phyloP scores from a whole-genome alignment of 2,888 invertebrate genomes.

The Nycteola revayana region DNA sequence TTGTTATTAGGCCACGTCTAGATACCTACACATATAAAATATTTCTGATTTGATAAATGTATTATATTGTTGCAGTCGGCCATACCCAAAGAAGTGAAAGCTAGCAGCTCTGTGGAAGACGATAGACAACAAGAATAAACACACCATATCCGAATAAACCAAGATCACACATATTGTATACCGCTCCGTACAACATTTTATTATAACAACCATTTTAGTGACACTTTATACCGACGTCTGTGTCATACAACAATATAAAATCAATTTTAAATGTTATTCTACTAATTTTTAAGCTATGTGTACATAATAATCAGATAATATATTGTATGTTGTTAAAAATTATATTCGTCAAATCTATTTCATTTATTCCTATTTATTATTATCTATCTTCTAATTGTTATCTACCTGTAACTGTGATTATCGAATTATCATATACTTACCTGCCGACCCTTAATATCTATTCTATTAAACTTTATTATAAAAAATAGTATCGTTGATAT shows the following conservation, averaged over 20 bases:
- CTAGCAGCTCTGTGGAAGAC: constrained; percentile 64
- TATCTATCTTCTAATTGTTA: too few species aligned
- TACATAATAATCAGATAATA: constrained; percentile 68
- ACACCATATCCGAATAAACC: constrained; percentile 41
- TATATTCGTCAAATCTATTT: constrained; percentile 27
- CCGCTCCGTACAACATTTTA: constrained; percentile 53
- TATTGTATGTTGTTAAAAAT: constrained; percentile 52
- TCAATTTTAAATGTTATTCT: constrained; percentile 65
- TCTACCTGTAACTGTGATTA: constrained; percentile 18
- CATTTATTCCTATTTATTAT: background rate
- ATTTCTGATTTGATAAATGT: too few species aligned
- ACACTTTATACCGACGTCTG: constrained; percentile 26
- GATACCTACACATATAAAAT: too few species aligned
- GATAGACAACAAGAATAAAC: constrained; percentile 71
- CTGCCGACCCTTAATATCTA: constrained; percentile 2
- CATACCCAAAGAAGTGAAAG: constrained; percentile 72
- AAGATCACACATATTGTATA: constrained; percentile 45
- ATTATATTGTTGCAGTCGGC: constrained; percentile 65
- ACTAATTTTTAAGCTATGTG: constrained; percentile 64
- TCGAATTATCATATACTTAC: constrained; percentile 15
- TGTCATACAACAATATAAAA: constrained; percentile 49
- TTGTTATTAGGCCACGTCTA: too few species aligned
- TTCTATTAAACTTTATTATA: constrained; percentile 18
- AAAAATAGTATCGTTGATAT: constrained; percentile 33
- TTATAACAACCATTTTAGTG: constrained; percentile 23